These are phyloP conservation scores for Diogma glabrata DNA, from an alignment of 2,888 invertebrate species.

Conservation along the genomic window DNA sequence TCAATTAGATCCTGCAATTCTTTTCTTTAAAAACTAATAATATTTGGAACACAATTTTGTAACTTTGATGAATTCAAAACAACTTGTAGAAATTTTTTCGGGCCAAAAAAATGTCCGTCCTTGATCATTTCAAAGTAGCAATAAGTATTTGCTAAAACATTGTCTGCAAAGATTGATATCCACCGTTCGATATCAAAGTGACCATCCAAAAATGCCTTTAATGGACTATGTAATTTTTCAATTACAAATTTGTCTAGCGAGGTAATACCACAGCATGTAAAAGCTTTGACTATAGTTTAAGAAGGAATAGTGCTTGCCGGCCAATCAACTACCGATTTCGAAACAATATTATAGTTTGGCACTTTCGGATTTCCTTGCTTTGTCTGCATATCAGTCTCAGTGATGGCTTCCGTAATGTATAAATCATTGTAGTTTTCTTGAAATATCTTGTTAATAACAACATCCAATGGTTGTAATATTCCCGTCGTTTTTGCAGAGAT, in stretches of 20 bases:
- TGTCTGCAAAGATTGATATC: neutral
- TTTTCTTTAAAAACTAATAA: conserved; percentile 2
- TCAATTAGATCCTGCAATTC: conserved; percentile 5
- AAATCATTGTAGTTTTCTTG: conserved; percentile 7
- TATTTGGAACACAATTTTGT: neutral
- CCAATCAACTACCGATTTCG: conserved; percentile 8
- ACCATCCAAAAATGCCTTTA: conserved; percentile 2
- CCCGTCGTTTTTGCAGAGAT: conserved; percentile 2
- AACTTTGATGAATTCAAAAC: conserved; percentile 8
- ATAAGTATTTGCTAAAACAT: neutral
- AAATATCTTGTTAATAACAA: neutral
- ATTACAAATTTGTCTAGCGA: conserved; percentile 7
- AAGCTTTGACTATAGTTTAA: neutral
- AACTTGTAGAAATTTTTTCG: neutral
- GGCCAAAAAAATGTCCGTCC: conserved; percentile 5
- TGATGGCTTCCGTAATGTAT: conserved; percentile 2
- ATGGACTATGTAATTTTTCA: conserved; percentile 8
- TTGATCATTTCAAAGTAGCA: neutral
- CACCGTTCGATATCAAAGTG: neutral
- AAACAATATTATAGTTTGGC: conserved; percentile 5
- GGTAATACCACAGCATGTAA: too few relatives aligned
- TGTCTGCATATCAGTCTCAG: conserved; percentile 4
- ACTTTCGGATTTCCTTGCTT: conserved; percentile 8
- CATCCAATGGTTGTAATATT: conserved; percentile 1
- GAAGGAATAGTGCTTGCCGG: neutral